A percentile compares a stretch with the other conserved stretches of the same genome.
Conservation (phyloP, 2,888 invertebrate genomes). For the Cantharis lateralis region DNA sequence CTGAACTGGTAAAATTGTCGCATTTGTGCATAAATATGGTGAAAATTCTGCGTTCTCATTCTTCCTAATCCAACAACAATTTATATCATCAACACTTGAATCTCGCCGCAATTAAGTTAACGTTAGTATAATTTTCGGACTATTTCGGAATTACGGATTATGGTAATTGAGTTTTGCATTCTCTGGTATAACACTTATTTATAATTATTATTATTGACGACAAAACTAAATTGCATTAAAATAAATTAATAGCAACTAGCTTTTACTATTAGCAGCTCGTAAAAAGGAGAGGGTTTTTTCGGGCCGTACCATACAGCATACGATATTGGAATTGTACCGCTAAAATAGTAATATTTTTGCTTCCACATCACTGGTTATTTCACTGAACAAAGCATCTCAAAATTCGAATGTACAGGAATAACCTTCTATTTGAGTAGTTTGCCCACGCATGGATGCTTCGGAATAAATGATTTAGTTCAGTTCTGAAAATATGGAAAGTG, state of each 20-base stretch:
- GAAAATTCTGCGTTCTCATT: constrained; percentile 27
- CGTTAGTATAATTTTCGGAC: constrained; percentile 42
- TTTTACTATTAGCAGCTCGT: background rate
- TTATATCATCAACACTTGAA: constrained; percentile 39
- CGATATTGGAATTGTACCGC: background rate
- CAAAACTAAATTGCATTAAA: constrained; percentile 33
- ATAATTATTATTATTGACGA: constrained; percentile 40
- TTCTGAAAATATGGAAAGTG: constrained; percentile 51
- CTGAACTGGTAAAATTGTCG: background rate
- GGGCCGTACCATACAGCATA: background rate
- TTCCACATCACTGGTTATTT: constrained; percentile 6
- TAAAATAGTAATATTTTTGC: background rate
- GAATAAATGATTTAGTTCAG: constrained; percentile 47
- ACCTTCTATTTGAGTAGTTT: constrained; percentile 38
- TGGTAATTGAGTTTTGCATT: constrained; percentile 42
- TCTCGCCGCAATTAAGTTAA: constrained; percentile 37
- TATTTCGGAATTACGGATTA: constrained; percentile 45
- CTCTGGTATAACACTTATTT: constrained; percentile 43
- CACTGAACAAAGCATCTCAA: constrained; percentile 43
- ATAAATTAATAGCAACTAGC: constrained; percentile 9
- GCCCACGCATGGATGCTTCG: constrained; percentile 42
- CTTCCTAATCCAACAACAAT: constrained; percentile 37
- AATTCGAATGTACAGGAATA: constrained; percentile 41
- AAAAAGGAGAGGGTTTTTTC: background rate
- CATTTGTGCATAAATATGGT: background rate